These are phyloP conservation scores for Oeneis ivallda DNA, from an alignment of 2,888 invertebrate species.

Conservation along the genomic window DNA sequence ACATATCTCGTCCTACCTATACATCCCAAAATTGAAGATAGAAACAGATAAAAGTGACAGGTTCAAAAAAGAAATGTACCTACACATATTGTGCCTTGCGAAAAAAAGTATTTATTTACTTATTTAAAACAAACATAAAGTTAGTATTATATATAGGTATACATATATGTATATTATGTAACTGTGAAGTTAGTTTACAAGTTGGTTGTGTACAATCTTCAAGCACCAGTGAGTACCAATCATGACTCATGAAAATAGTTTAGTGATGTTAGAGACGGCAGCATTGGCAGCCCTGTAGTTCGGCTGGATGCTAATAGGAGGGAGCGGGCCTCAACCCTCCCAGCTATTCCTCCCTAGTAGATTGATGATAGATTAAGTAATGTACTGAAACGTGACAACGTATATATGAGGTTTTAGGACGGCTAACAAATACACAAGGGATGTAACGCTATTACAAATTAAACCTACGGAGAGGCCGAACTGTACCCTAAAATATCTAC, in stretches of 20 bases:
- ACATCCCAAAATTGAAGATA: too few species aligned
- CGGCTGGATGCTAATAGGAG: conserved; percentile 42
- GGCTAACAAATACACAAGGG: background rate
- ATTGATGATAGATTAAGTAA: conserved; percentile 55
- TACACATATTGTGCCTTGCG: too few species aligned
- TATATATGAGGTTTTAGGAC: conserved; percentile 10
- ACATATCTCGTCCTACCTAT: too few species aligned
- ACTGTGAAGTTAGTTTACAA: too few species aligned
- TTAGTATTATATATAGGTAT: too few species aligned
- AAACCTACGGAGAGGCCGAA: background rate
- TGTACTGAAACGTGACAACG: conserved; percentile 38
- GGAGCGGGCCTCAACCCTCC: conserved; percentile 41
- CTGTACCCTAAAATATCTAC: background rate
- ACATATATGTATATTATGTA: too few species aligned
- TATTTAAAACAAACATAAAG: too few species aligned
- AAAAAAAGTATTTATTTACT: too few species aligned
- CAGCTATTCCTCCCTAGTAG: conserved; percentile 45
- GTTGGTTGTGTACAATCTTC: too few species aligned
- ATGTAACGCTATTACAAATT: background rate
- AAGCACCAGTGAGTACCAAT: too few species aligned
- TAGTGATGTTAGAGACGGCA: conserved; percentile 20
- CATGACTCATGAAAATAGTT: background rate
- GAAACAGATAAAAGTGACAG: too few species aligned
- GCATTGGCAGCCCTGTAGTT: conserved; percentile 33
- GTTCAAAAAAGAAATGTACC: too few species aligned